These are phyloP conservation scores for Enoplosus armatus DNA, from an alignment of 2,797 vertebrate species.

Conservation along the genomic window DNA sequence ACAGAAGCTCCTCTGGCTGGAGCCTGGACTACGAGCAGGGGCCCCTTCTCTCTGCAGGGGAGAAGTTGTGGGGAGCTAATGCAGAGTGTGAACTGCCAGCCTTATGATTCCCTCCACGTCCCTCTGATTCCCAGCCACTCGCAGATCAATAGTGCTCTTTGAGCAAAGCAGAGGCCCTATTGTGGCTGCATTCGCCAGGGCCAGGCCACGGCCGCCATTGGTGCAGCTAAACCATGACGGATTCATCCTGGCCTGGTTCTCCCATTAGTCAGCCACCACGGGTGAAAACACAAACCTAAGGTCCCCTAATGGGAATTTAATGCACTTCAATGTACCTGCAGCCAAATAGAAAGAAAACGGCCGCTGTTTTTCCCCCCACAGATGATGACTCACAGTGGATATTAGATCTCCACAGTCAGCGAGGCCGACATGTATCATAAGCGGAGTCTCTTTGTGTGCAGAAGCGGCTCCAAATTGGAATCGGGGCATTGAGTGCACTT, in stretches of 20 bases:
- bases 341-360: slow-evolving; percentile 71
- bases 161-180: slow-evolving; percentile 71
- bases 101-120: slow-evolving; percentile 75
- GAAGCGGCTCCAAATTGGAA: slow-evolving; percentile 66
- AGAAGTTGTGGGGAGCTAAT: slow-evolving; percentile 3
- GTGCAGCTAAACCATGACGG: slow-evolving; percentile 73
- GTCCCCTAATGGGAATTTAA: slow-evolving; percentile 80
- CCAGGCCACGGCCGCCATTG: slow-evolving; percentile 32
- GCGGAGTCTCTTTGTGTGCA: slow-evolving; percentile 54
- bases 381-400: slow-evolving; percentile 72
- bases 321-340: slow-evolving; percentile 76
- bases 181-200: slow-evolving; percentile 52
- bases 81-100: slow-evolving; percentile 22
- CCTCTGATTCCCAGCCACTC: slow-evolving; percentile 68
- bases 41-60: slow-evolving; percentile 39
- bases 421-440: slow-evolving; percentile 67
- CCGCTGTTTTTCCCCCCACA: slow-evolving; percentile 52
- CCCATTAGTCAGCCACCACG: slow-evolving; percentile 75
- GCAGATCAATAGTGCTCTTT: slow-evolving; percentile 80
- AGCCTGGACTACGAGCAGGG: slow-evolving; percentile 26
- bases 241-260: slow-evolving; percentile 61
- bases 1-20: slow-evolving; percentile 14
- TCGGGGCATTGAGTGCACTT: slow-evolving; percentile 52
- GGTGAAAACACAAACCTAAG: slow-evolving; percentile 72
- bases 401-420: slow-evolving; percentile 67